These are phyloP conservation scores for Tetragonula clypearis DNA, from an alignment of 1,140 invertebrate genomes.

Conservation along the genomic window DNA sequence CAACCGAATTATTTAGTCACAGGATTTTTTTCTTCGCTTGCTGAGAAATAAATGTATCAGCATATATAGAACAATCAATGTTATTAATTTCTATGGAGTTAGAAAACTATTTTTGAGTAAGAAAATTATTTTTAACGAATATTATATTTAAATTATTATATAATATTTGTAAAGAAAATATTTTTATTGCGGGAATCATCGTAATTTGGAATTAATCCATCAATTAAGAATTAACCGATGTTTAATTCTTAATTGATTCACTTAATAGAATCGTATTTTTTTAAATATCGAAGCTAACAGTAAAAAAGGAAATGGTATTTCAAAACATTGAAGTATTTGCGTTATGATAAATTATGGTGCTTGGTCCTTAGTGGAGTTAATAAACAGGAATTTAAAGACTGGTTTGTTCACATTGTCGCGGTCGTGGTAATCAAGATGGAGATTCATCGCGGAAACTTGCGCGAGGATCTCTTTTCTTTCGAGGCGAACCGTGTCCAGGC, in stretches of 20 bases:
- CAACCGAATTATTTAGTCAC: constrained; percentile 18
- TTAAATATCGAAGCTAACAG: too few species aligned
- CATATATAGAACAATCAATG: neutral
- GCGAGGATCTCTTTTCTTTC: constrained; percentile 72
- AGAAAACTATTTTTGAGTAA: neutral
- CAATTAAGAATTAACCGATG: too few species aligned
- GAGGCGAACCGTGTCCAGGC: constrained; percentile 73
- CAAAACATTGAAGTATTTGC: too few species aligned
- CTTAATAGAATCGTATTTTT: too few species aligned
- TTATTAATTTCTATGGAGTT: neutral
- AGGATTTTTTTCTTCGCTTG: neutral
- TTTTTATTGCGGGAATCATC: neutral
- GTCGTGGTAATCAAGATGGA: constrained; percentile 12
- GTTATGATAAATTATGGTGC: too few species aligned
- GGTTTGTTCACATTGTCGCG: neutral
- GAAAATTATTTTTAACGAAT: neutral
- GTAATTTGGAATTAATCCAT: too few species aligned
- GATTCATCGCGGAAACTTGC: constrained; percentile 67
- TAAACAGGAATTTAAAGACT: too few species aligned
- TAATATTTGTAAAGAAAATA: neutral
- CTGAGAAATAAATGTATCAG: neutral
- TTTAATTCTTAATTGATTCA: too few species aligned
- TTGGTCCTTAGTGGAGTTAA: too few species aligned
- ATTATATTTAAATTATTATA: too few species aligned
- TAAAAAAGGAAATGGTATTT: too few species aligned